phyloP scores from a whole-genome alignment of 2,113 vertebrate genomes.

The Apeltes quadracus region DNA sequence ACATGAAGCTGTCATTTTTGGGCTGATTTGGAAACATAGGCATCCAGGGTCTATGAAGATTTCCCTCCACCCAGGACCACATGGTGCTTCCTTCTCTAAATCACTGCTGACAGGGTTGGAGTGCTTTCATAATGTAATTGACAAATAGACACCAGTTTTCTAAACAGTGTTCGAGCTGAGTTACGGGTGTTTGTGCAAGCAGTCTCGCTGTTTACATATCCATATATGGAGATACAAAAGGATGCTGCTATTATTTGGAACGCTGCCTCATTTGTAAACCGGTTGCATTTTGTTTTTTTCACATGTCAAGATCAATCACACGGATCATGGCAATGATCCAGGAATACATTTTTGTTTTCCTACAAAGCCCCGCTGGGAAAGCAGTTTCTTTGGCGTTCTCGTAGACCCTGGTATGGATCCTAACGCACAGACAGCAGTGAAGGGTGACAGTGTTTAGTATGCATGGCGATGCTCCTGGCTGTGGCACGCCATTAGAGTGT shows the following conservation, averaged over 20 bases:
- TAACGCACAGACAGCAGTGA: constrained; percentile 15
- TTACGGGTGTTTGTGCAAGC: constrained; percentile 8
- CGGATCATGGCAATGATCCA: neutral
- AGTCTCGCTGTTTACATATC: neutral
- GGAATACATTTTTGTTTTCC: neutral
- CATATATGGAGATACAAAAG: no score
- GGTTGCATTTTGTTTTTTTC: no score
- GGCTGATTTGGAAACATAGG: neutral
- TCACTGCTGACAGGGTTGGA: constrained; percentile 37
- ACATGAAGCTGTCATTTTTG: constrained; percentile 24
- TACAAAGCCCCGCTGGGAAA: neutral
- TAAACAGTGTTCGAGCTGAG: constrained; percentile 36
- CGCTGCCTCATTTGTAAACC: no score
- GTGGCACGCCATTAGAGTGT: constrained; percentile 40
- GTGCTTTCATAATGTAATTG: constrained; percentile 37
- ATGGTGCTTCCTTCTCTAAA: constrained; percentile 31
- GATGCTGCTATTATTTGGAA: no score
- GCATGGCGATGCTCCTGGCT: constrained; percentile 21
- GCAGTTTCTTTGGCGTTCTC: neutral
- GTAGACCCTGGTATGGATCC: constrained; percentile 9
- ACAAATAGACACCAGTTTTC: constrained; percentile 33
- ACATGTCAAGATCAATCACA: neutral
- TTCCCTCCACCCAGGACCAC: constrained; percentile 17
- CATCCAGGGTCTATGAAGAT: constrained; percentile 14
- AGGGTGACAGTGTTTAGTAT: constrained; percentile 57